Evolutionary conservation across 2,113 vertebrate genomes (phyloP).

Genomic region (Hipposideros armiger): DNA sequence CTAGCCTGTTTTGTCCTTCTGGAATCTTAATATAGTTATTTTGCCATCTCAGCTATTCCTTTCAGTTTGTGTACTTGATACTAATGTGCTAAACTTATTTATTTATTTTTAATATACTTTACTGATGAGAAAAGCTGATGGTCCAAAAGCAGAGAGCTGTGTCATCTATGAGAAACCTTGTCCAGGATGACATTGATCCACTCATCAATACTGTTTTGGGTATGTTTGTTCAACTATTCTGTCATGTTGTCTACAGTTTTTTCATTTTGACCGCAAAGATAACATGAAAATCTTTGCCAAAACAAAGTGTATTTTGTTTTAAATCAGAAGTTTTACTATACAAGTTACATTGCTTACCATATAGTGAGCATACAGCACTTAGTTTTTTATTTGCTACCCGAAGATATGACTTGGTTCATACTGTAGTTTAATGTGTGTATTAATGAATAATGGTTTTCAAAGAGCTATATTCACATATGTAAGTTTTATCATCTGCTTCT

Average conservation of each 20-base stretch:
- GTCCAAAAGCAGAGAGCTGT: neutral
- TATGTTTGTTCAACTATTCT: neutral
- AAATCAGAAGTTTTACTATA: conserved; percentile 2
- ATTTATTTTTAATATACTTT: neutral
- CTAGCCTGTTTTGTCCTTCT: neutral
- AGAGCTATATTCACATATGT: neutral
- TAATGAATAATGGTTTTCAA: neutral
- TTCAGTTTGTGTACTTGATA: neutral
- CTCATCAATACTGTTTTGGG: neutral
- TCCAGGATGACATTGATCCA: neutral
- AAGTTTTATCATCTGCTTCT: conserved; percentile 34
- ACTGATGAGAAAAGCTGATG: neutral
- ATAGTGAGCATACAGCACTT: neutral
- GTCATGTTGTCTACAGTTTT: neutral
- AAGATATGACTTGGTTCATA: neutral
- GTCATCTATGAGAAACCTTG: neutral
- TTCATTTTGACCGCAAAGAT: neutral
- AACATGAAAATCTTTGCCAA: conserved; percentile 1
- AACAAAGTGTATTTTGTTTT: conserved; percentile 50
- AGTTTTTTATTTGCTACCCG: conserved; percentile 17
- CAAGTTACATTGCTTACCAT: neutral
- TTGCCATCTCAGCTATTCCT: neutral
- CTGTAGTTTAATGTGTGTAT: conserved; percentile 23
- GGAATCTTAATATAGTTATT: conserved; percentile 19
- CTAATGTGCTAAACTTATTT: neutral